Evolutionary conservation across 2,113 vertebrate species (phyloP).

Genomic region (Chinchilla lanigera): DNA sequence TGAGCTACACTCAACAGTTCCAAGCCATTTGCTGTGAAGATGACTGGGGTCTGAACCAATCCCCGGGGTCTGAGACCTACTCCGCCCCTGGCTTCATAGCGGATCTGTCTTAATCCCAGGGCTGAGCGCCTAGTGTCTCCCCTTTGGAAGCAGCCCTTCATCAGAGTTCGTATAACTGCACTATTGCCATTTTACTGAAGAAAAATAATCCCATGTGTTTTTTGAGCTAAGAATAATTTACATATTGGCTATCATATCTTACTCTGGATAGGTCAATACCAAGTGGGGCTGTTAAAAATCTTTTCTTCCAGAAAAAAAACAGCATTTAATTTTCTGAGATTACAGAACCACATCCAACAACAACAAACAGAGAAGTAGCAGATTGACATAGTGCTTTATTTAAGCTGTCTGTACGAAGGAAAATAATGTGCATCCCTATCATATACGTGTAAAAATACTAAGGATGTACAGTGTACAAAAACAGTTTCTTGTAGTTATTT

Average conservation of each 20-base stretch:
- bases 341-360: constrained; percentile 85
- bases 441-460: constrained; percentile 99
- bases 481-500: constrained; percentile 94
- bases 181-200: not conserved
- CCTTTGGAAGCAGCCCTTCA: not conserved
- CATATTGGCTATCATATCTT: not conserved
- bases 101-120: not conserved
- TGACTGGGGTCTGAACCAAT: not conserved
- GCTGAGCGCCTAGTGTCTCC: not conserved
- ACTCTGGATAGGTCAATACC: constrained; percentile 68
- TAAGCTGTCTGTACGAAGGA: constrained; percentile 97
- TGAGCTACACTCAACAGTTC: not conserved
- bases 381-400: constrained; percentile 99
- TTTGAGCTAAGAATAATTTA: not conserved
- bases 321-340: constrained; percentile 82
- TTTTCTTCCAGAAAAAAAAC: constrained; percentile 71
- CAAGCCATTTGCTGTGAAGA: not conserved
- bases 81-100: not conserved
- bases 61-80: not conserved
- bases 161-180: not conserved
- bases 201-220: not conserved
- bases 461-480: constrained; percentile 99
- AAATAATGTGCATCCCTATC: constrained; percentile 97
- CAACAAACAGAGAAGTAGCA: constrained; percentile 88
- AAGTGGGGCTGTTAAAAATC: constrained; percentile 80